These are phyloP conservation scores for Myrmophylax atrothorax DNA, from an alignment of 2,113 vertebrate genomes.

Conservation along the genomic window DNA sequence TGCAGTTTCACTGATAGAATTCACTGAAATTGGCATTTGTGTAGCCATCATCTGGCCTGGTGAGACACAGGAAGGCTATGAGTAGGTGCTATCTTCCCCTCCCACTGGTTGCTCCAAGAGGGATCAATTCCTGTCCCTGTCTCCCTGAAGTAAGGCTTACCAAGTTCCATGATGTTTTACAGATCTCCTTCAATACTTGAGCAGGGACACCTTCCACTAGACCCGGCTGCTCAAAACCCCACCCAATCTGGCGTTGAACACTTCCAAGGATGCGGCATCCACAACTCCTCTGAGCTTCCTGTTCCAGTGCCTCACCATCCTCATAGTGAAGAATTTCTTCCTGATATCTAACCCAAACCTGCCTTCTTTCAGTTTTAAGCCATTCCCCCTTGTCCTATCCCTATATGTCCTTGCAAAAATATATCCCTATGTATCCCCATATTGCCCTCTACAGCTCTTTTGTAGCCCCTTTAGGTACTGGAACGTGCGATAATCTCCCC, in stretches of 20 bases:
- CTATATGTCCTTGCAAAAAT: neutral
- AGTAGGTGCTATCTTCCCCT: neutral
- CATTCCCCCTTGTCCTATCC: neutral
- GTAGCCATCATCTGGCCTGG: neutral
- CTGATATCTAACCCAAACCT: neutral
- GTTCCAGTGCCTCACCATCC: neutral
- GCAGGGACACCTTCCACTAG: neutral
- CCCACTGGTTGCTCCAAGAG: neutral
- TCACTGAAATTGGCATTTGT: neutral
- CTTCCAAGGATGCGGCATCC: neutral
- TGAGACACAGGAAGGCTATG: neutral
- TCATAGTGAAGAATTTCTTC: neutral
- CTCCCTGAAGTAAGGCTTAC: neutral
- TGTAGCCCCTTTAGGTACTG: neutral
- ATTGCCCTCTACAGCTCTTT: neutral
- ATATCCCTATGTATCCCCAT: no score
- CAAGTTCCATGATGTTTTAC: neutral
- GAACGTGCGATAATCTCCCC: neutral
- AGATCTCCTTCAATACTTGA: neutral
- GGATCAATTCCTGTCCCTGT: neutral
- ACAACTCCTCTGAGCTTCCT: neutral
- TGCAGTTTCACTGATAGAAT: neutral
- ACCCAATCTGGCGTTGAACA: neutral
- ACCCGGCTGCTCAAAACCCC: neutral
- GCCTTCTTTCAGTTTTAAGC: neutral